Evolutionary conservation across 2,797 vertebrate genomes (phyloP).

Genomic region (Choloepus didactylus): DNA sequence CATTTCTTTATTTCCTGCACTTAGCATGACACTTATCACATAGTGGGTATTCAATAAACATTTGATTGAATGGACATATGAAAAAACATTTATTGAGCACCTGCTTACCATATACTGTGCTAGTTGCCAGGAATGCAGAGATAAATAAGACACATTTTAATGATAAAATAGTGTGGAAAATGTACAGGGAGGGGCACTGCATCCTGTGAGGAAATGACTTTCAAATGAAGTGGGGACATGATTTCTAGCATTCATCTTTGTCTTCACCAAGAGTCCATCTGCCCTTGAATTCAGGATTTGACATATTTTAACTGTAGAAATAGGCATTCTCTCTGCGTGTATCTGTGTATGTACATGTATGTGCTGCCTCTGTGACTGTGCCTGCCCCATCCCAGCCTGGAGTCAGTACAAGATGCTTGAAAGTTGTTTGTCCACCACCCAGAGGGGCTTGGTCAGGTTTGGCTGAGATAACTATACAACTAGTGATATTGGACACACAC

Average conservation of each 20-base stretch:
- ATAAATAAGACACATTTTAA: slow-evolving; percentile 14
- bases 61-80: not conserved
- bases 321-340: not conserved
- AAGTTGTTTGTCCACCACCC: not conserved
- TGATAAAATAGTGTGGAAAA: not conserved
- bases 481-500: not conserved
- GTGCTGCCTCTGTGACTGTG: not conserved
- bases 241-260: slow-evolving; percentile 19
- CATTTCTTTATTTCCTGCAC: slow-evolving; percentile 12
- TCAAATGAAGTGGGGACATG: not conserved
- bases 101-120: not conserved
- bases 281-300: slow-evolving; percentile 3
- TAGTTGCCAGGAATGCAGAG: not conserved
- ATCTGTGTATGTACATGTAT: not conserved
- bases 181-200: not conserved
- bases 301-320: slow-evolving; percentile 46
- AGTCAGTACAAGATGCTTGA: not conserved
- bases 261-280: not conserved
- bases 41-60: not conserved
- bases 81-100: not conserved
- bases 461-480: not conserved
- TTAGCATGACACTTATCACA: not conserved
- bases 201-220: not conserved
- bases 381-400: not conserved
- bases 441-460: not conserved